phyloP scores from a whole-genome alignment of 2,113 vertebrate genomes.

The Crotophaga sulcirostris region DNA sequence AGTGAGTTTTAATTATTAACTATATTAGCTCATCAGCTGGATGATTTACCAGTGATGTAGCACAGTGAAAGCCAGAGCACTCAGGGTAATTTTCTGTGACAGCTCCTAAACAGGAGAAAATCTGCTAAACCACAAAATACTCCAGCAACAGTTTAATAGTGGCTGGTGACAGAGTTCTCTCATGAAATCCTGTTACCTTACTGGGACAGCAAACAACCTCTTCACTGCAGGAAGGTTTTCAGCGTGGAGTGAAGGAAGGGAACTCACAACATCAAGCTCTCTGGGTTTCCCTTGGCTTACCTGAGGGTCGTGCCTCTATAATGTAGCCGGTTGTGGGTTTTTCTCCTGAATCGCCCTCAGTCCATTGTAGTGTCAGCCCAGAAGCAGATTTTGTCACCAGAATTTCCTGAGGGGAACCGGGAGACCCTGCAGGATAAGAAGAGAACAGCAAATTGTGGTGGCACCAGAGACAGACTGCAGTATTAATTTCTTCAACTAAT shows the following conservation, averaged over 20 bases:
- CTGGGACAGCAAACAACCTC: not conserved
- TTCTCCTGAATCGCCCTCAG: conserved; percentile 79
- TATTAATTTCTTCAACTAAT: not conserved
- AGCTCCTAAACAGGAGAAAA: conserved; percentile 26
- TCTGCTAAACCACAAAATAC: not conserved
- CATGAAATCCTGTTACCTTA: not conserved
- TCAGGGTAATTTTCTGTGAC: conserved; percentile 36
- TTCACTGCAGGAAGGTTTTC: not conserved
- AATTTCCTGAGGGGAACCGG: conserved; percentile 85
- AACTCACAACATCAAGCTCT: not conserved
- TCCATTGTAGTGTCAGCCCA: conserved; percentile 87
- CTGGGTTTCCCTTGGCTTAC: conserved; percentile 56
- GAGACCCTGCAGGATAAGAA: conserved; percentile 78
- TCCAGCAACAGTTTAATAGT: not conserved
- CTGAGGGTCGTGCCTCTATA: conserved; percentile 92
- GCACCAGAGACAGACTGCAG: not conserved
- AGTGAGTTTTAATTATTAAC: conserved; percentile 65
- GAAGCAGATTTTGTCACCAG: conserved; percentile 87
- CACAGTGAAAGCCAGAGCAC: conserved; percentile 22
- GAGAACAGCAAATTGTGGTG: not conserved
- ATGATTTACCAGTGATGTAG: conserved; percentile 48
- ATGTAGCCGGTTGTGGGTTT: conserved; percentile 86
- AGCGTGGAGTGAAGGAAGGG: not conserved
- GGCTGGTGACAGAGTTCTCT: not conserved
- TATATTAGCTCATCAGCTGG: conserved; percentile 42